These are phyloP conservation scores for Mormoops blainvillei DNA, from an alignment of 2,113 vertebrate species.

Conservation along the genomic window DNA sequence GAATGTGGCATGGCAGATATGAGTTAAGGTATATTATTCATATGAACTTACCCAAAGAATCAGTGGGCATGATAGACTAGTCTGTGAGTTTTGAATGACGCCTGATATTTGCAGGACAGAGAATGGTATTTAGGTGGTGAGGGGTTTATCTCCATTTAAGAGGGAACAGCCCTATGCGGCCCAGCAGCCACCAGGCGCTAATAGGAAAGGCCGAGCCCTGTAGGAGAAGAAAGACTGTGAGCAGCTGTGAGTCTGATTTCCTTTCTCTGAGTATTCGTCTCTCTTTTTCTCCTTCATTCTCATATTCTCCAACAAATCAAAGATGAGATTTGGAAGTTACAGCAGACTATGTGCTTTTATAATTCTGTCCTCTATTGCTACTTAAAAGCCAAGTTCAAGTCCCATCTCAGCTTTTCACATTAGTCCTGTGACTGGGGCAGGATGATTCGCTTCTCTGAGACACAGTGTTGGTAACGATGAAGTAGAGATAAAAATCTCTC, in stretches of 20 bases:
- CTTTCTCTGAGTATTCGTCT: neutral
- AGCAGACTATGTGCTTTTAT: neutral
- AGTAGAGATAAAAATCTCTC: neutral
- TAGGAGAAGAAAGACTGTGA: neutral
- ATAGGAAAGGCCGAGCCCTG: neutral
- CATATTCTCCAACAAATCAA: neutral
- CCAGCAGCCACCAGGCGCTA: neutral
- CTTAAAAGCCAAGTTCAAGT: neutral
- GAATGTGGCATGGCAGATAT: neutral
- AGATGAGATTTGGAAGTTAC: neutral
- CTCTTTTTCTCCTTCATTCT: neutral
- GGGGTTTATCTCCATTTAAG: neutral
- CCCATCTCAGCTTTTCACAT: neutral
- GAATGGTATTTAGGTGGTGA: neutral
- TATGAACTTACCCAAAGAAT: neutral
- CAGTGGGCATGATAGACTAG: neutral
- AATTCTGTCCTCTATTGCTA: neutral
- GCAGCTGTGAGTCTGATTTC: neutral
- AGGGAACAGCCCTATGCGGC: rapidly evolving
- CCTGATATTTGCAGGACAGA: neutral
- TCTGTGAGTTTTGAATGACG: neutral
- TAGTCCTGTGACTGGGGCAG: neutral
- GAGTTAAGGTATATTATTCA: neutral
- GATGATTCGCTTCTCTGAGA: neutral
- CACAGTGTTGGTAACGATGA: neutral